These are phyloP conservation scores for Toxotes lorentzi DNA, from an alignment of 2,797 vertebrate species.

Conservation along the genomic window DNA sequence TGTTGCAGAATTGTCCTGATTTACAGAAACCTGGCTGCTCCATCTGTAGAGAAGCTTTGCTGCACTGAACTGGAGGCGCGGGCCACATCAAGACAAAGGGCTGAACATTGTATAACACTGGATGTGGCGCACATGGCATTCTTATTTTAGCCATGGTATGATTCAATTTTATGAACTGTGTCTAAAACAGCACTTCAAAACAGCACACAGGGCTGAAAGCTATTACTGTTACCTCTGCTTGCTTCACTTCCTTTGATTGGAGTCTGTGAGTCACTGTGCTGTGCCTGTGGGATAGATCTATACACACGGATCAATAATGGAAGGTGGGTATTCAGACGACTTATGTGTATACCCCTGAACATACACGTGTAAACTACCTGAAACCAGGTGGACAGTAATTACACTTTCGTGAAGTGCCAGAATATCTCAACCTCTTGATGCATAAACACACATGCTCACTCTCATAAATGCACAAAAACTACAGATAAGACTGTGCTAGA, in stretches of 20 bases:
- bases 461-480: slow-evolving; percentile 2
- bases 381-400: slow-evolving; percentile 28
- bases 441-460: not conserved
- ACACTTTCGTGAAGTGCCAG: slow-evolving; percentile 24
- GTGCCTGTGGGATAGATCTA: slow-evolving; percentile 45
- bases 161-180: slow-evolving; percentile 28
- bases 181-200: slow-evolving; percentile 15
- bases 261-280: slow-evolving; percentile 33
- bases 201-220: slow-evolving; percentile 26
- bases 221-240: slow-evolving; percentile 22
- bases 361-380: not conserved
- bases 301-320: slow-evolving; percentile 56
- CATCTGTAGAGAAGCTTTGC: slow-evolving; percentile 21
- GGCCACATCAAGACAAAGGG: slow-evolving; percentile 2
- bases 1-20: not conserved
- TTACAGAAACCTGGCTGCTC: not conserved
- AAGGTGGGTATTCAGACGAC: not conserved
- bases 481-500: not conserved
- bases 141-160: slow-evolving; percentile 22
- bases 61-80: slow-evolving; percentile 11
- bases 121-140: not conserved
- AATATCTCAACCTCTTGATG: slow-evolving; percentile 5
- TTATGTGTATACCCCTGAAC: not conserved
- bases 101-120: slow-evolving; percentile 17
- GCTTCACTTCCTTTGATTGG: slow-evolving; percentile 34